Percentiles rank a stretch among this genome's conserved stretches.
Conservation (phyloP, 2,113 vertebrate species). For the Vicugna pacos region DNA sequence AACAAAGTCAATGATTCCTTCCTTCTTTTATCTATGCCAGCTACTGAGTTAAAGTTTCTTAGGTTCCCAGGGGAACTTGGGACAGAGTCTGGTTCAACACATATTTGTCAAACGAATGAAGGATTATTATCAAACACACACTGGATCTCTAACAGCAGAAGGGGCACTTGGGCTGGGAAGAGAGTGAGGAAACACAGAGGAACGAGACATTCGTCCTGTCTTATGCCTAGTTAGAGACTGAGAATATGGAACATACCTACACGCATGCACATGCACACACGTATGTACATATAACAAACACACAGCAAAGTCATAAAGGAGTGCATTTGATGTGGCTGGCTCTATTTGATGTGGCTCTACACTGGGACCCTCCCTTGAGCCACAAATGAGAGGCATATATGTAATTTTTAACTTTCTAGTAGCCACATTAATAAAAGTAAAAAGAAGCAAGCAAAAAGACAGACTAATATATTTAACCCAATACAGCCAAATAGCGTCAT, state of each 20-base stretch:
- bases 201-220: not conserved
- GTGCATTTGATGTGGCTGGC: no score
- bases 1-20: not conserved
- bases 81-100: not conserved
- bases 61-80: not conserved
- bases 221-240: not conserved
- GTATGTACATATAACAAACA: not conserved
- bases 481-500: not conserved
- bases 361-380: not conserved
- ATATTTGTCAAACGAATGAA: not conserved
- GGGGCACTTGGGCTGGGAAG: not conserved
- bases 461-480: not conserved
- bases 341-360: no score
- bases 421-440: not conserved
- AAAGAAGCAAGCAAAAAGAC: not conserved
- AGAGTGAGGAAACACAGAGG: not conserved
- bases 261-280: rapidly evolving
- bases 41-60: not conserved
- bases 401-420: not conserved
- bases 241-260: not conserved
- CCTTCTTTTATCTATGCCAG: not conserved
- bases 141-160: not conserved
- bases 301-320: not conserved
- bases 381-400: not conserved
- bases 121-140: not conserved